Conservation (phyloP, 2,113 vertebrate species). For the Xenotilapia longispinis region DNA sequence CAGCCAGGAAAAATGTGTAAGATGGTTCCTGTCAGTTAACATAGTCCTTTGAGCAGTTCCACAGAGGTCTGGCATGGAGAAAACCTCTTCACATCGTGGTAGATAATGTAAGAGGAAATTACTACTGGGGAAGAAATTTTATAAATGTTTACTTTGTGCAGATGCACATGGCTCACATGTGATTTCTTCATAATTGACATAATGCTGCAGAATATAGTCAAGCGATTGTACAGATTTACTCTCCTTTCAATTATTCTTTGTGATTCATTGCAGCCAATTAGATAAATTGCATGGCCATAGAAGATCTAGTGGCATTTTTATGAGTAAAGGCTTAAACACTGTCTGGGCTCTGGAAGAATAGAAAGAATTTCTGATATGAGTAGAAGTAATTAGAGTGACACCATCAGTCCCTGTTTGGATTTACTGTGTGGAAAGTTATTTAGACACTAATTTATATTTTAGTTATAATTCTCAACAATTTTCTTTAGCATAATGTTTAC, state of each 20-base stretch:
- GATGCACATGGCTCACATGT: neutral
- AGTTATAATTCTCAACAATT: neutral
- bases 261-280: constrained; percentile 11
- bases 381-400: neutral
- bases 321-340: neutral
- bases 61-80: neutral
- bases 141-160: neutral
- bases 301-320: neutral
- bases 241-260: neutral
- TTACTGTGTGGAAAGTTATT: neutral
- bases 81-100: constrained; percentile 19
- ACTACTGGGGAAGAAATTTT: neutral
- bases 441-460: neutral
- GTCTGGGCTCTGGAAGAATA: constrained; percentile 18
- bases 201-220: neutral
- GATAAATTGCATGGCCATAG: neutral
- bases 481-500: neutral
- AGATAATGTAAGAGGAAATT: constrained; percentile 14
- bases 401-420: neutral
- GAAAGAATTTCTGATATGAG: neutral
- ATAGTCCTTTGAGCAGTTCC: neutral
- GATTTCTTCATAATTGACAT: neutral
- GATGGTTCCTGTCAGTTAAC: neutral
- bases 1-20: neutral
- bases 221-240: neutral